Evolutionary conservation across 2,113 vertebrate genomes (phyloP).

Genomic region (Phalacrocorax brasilianus): DNA sequence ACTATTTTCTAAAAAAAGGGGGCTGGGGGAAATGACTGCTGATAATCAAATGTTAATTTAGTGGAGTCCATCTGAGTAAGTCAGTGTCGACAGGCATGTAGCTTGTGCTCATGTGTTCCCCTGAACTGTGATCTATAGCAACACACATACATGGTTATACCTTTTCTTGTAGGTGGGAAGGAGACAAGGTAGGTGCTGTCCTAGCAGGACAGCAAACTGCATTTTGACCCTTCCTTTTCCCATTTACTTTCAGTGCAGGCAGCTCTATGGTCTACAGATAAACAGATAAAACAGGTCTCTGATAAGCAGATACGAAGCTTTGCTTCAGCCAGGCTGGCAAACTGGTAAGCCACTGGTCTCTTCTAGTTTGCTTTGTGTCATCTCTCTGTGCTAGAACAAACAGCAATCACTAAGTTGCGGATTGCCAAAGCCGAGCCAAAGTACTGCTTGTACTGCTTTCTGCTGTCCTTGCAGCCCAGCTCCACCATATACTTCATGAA

Average conservation of each 20-base stretch:
- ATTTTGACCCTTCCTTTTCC: background rate
- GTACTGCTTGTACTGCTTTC: background rate
- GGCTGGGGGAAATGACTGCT: background rate
- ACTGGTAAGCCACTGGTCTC: background rate
- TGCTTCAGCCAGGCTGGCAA: background rate
- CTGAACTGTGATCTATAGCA: background rate
- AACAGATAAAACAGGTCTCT: background rate
- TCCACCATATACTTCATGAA: background rate
- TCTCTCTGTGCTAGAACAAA: background rate
- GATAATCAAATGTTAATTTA: background rate
- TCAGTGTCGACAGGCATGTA: background rate
- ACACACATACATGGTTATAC: background rate
- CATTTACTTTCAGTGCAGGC: background rate
- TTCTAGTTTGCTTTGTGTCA: background rate
- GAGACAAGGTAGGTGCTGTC: background rate
- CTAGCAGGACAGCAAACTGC: background rate
- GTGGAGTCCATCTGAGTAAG: background rate
- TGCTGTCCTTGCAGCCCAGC: background rate
- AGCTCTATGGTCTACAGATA: background rate
- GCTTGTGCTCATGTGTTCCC: background rate
- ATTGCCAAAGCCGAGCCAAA: background rate
- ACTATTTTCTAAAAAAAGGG: background rate
- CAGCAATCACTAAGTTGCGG: background rate
- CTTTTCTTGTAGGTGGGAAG: background rate
- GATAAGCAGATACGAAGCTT: background rate